Percentiles rank a stretch among this genome's conserved stretches.
phyloP scores from a whole-genome alignment of 2,888 invertebrate genomes.

The Acleris sparsana region DNA sequence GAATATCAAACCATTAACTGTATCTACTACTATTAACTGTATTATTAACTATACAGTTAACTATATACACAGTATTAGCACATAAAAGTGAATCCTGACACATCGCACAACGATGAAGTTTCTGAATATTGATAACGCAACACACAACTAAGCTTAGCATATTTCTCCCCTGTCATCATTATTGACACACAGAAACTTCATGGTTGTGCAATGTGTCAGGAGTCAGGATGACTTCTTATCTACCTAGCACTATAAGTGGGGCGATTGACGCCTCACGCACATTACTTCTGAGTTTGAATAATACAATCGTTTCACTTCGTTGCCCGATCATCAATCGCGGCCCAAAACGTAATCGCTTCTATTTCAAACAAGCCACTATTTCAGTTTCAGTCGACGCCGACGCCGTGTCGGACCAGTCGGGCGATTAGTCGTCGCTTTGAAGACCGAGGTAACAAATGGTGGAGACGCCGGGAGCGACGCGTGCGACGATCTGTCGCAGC shows the following conservation, averaged over 20 bases:
- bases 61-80: too few relatives aligned
- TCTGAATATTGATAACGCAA: too few relatives aligned
- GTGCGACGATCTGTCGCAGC: constrained; percentile 69
- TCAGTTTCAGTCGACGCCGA: constrained; percentile 56
- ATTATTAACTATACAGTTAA: too few relatives aligned
- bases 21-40: too few relatives aligned
- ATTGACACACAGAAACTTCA: too few relatives aligned
- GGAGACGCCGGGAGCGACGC: constrained; percentile 61
- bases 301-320: neutral
- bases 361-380: constrained; percentile 32
- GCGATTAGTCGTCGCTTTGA: constrained; percentile 73
- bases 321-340: neutral
- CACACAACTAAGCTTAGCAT: too few relatives aligned
- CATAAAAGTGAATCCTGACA: too few relatives aligned
- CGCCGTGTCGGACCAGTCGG: constrained; percentile 58
- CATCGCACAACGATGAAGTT: too few relatives aligned
- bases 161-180: too few relatives aligned
- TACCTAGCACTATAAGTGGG: neutral
- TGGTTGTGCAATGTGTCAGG: too few relatives aligned
- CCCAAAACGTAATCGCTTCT: constrained; percentile 23
- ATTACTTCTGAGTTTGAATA: neutral
- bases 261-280: neutral
- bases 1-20: too few relatives aligned
- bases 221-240: too few relatives aligned
- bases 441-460: constrained; percentile 72